Conservation (phyloP, 1,140 invertebrate genomes). For the Hormaphis cornu region DNA sequence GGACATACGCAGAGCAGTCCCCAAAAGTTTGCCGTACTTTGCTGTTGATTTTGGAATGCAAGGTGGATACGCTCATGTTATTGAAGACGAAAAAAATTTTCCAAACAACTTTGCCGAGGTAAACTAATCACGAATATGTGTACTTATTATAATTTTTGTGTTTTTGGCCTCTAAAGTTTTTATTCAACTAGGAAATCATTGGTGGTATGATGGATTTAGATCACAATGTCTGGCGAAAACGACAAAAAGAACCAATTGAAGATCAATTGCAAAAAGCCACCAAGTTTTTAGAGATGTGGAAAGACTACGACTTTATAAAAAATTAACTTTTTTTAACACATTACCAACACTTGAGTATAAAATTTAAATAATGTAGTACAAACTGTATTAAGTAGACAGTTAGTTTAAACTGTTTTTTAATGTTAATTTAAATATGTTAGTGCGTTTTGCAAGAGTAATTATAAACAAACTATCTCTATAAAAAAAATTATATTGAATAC, state of each 20-base stretch:
- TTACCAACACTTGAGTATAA: not conserved
- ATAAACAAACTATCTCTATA: too few relatives aligned
- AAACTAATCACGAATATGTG: slow-evolving; percentile 35
- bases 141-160: not conserved
- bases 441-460: too few relatives aligned
- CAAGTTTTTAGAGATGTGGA: slow-evolving; percentile 57
- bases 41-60: slow-evolving; percentile 84
- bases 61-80: slow-evolving; percentile 88
- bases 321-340: not conserved
- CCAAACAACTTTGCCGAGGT: slow-evolving; percentile 85
- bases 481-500: too few relatives aligned
- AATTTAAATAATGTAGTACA: too few relatives aligned
- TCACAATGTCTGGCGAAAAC: slow-evolving; percentile 73
- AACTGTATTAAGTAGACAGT: too few relatives aligned
- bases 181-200: slow-evolving; percentile 68
- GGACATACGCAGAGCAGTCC: slow-evolving; percentile 69
- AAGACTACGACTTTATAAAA: slow-evolving; percentile 49
- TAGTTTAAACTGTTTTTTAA: too few relatives aligned
- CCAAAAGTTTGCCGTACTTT: slow-evolving; percentile 92
- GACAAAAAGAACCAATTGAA: slow-evolving; percentile 60
- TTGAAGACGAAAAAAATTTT: slow-evolving; percentile 85
- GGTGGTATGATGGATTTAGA: slow-evolving; percentile 88
- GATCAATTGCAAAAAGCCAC: slow-evolving; percentile 58
- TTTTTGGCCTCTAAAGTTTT: not conserved
- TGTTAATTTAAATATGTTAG: too few relatives aligned